A percentile compares a stretch with the other conserved stretches of the same genome.
phyloP scores from a whole-genome alignment of 2,113 vertebrate genomes.

The Semicossyphus pulcher region DNA sequence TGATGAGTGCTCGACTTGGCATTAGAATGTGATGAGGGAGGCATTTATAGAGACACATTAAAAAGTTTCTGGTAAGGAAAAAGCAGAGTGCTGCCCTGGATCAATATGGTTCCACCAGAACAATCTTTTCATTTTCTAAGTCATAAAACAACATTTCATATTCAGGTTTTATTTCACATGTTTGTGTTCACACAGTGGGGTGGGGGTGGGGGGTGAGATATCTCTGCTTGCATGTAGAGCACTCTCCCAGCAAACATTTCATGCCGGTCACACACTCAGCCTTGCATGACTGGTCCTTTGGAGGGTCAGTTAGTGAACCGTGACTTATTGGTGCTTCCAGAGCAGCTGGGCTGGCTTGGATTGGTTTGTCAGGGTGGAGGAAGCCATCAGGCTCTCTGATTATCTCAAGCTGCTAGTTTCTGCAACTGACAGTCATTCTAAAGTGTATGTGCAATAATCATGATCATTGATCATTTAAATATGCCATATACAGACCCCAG shows the following conservation, averaged over 20 bases:
- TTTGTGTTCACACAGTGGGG: conserved; percentile 31
- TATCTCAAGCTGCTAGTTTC: conserved; percentile 23
- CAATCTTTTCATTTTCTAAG: conserved; percentile 37
- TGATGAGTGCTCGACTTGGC: conserved; percentile 42
- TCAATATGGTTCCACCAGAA: conserved; percentile 53
- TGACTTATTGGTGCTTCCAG: conserved; percentile 46
- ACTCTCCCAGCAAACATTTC: conserved; percentile 37
- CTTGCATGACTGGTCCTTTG: conserved; percentile 42
- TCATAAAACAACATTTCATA: conserved; percentile 36
- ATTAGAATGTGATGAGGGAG: conserved; percentile 62
- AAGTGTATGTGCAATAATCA: conserved; percentile 2
- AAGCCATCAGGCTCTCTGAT: conserved; percentile 30
- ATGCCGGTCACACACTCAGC: conserved; percentile 26
- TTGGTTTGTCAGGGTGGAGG: conserved; percentile 12
- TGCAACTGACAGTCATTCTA: conserved; percentile 8
- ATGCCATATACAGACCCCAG: not conserved
- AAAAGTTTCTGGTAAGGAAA: conserved; percentile 39
- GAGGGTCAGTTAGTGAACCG: conserved; percentile 43
- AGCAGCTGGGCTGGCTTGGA: conserved; percentile 48
- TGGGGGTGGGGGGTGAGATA: not conserved
- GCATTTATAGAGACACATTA: conserved; percentile 59
- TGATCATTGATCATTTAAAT: conserved; percentile 1
- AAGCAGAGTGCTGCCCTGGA: conserved; percentile 13
- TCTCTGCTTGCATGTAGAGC: conserved; percentile 6
- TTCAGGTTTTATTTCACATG: conserved; percentile 2